Evolutionary conservation across 2,113 vertebrate species (phyloP), one percentile per base, ranked within the genome.

Genomic region (Eclectus roratus): DNA sequence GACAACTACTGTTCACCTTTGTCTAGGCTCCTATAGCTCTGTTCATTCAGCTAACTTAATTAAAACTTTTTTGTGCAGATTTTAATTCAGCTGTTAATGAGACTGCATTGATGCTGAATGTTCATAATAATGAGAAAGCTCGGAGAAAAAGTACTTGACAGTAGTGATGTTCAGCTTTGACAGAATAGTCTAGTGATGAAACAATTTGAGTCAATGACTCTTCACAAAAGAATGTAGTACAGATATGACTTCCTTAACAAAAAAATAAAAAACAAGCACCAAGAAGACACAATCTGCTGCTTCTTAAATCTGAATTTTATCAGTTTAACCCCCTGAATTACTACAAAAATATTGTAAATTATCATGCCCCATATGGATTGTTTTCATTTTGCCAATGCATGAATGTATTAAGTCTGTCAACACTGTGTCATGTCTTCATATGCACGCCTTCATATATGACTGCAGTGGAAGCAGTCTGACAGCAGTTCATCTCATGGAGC

Each of bases 301-400:
- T 81, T 69, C 81, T 91, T 79, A 70, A 35, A 81, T 31, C 24
- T 87, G n/a, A 5, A 64, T 55, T 76, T 90, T 25, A 49, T 76
- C 33, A 50, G 64, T 69, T 89, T 92, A 83, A 89, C 37, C 17
- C 27, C 41, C 11, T 39, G 35, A 93, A 89, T 93, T 90, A 84
- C 37, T 63, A 92, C 37, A 84, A 88, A 91, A 94, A 85, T 82
- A 82, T 23, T 88, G 41, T n/a, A 91, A 90, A 68, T 56, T 29
- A 29, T 19, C 65, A 78, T 8, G 7, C 9, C 76, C 49, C 17
- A 20, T 20, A 65, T 17, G 14, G 33, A 88, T 50, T 52, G 2
- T 29, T 52, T 90, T 79, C 8, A 39, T 72, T 85, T 29, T 80
- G 29, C 23, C 44, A 80, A 10, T 12, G 12, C 15, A 24, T 2